phyloP scores from a whole-genome alignment of 2,888 invertebrate genomes.

The Heliconius ismenius region DNA sequence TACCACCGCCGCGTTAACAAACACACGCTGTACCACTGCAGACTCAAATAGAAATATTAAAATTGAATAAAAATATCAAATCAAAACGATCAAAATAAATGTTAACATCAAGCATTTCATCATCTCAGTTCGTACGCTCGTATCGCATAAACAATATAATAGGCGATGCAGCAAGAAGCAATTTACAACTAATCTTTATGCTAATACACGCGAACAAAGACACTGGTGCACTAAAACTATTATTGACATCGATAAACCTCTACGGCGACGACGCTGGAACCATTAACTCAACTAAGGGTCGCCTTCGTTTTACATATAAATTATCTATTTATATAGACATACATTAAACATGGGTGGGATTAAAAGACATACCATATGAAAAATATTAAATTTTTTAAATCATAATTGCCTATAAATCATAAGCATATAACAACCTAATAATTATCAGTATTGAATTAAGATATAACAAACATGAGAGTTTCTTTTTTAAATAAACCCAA shows the following conservation, averaged over 20 bases:
- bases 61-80: slow-evolving; percentile 1
- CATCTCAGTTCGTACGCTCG: slow-evolving; percentile 19
- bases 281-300: slow-evolving; percentile 27
- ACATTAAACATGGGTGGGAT: not conserved
- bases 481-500: no score
- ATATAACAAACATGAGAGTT: no score
- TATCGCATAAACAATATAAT: slow-evolving; percentile 43
- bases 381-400: no score
- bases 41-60: not conserved
- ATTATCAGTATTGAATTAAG: no score
- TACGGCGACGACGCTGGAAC: slow-evolving; percentile 24
- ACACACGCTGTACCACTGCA: no score
- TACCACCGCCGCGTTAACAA: not conserved
- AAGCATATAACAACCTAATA: no score
- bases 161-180: slow-evolving; percentile 56
- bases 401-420: no score
- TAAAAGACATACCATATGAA: not conserved
- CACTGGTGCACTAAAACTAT: slow-evolving; percentile 55
- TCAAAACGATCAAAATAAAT: not conserved
- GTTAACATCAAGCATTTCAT: slow-evolving; percentile 10
- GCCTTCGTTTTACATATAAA: slow-evolving; percentile 6
- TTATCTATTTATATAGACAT: slow-evolving; percentile 1
- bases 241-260: slow-evolving; percentile 47
- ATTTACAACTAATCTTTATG: slow-evolving; percentile 72
- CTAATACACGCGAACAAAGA: slow-evolving; percentile 64